These are phyloP conservation scores for Nomada fabriciana DNA, from an alignment of 2,888 invertebrate genomes.

Conservation along the genomic window DNA sequence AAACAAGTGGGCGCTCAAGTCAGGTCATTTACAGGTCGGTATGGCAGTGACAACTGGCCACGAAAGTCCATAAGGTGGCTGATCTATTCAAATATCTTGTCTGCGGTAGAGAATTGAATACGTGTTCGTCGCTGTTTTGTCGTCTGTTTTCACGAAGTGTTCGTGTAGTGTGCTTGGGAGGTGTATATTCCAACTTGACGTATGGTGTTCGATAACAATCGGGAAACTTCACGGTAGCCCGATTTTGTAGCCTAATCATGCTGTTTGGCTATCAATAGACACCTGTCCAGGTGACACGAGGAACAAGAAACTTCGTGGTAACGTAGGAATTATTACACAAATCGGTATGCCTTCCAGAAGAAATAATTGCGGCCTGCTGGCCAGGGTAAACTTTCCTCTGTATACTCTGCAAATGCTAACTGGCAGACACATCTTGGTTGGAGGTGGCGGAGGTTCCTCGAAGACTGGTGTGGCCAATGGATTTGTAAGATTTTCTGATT, in stretches of 20 bases:
- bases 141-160: constrained; percentile 32
- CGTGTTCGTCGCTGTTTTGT: constrained; percentile 62
- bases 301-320: background rate
- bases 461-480: constrained; percentile 99
- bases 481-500: constrained; percentile 89
- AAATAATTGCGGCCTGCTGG: constrained; percentile 90
- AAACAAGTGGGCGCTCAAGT: too few species aligned
- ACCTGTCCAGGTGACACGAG: constrained; percentile 28
- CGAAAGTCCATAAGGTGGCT: too few species aligned
- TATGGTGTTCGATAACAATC: constrained; percentile 9
- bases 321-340: background rate
- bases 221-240: constrained; percentile 36
- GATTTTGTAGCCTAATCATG: constrained; percentile 53
- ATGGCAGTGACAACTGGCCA: too few species aligned
- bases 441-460: constrained; percentile 98
- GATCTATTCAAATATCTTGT: too few species aligned
- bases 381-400: constrained; percentile 96
- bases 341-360: constrained; percentile 86
- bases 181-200: background rate
- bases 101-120: constrained; percentile 31
- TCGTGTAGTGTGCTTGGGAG: background rate
- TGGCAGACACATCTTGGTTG: constrained; percentile 96
- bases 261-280: constrained; percentile 40
- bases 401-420: constrained; percentile 96
- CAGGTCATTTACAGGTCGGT: too few species aligned